Conservation (phyloP, 2,113 vertebrate species). For the Vidua macroura region DNA sequence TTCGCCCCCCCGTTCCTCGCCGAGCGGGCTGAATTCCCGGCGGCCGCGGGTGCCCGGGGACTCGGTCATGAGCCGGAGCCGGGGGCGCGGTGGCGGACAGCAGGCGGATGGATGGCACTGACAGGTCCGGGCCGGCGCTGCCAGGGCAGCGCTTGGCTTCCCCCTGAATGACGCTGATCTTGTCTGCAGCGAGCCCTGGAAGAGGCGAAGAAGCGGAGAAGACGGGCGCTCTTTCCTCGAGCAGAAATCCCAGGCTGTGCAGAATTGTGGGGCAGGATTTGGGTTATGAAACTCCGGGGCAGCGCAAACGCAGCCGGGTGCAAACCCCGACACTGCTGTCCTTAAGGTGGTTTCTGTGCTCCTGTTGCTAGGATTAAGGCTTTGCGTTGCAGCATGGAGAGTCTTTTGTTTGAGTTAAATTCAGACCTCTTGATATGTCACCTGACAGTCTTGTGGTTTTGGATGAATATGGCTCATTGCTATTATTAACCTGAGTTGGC, state of each 20-base stretch:
- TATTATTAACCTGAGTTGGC: constrained; percentile 89
- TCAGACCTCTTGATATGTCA: constrained; percentile 80
- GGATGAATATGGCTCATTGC: constrained; percentile 88
- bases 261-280: constrained; percentile 5
- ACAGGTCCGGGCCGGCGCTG: not conserved
- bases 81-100: constrained; percentile 9
- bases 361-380: constrained; percentile 53
- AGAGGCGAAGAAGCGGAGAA: constrained; percentile 13
- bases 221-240: not conserved
- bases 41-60: not conserved
- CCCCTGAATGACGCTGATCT: constrained; percentile 7
- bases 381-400: constrained; percentile 71
- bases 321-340: not conserved
- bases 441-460: constrained; percentile 94
- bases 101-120: constrained; percentile 49
- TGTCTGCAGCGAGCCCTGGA: not conserved
- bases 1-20: not conserved
- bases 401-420: constrained; percentile 78
- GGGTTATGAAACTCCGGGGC: constrained; percentile 31
- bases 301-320: not conserved
- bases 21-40: not conserved
- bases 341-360: constrained; percentile 29
- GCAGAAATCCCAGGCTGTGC: not conserved
- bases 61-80: constrained; percentile 22
- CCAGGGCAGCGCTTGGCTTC: constrained; percentile 1